Evolutionary conservation across 1,140 invertebrate genomes (phyloP), one percentile per base, ranked within the genome.

Genomic region (Bombus breviceps): DNA sequence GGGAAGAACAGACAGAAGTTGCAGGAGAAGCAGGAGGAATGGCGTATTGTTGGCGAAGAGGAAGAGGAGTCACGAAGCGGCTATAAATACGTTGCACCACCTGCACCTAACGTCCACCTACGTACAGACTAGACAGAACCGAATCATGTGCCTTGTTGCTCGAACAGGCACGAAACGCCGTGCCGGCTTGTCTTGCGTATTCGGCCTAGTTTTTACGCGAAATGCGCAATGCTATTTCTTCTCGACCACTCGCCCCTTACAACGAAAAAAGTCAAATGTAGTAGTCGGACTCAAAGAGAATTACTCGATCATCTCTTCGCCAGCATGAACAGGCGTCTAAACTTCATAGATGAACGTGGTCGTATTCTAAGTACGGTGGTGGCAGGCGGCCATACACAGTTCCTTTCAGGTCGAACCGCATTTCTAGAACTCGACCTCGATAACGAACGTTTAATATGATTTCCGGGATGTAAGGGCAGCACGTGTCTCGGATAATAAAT

Each of bases 41-140:
- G 28, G 74, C 86, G 81, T 88, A 87, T 92, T 91, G 92, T 93
- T 89, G 88, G 92, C 91, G 83, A 94, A 92, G 92, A 94, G 93
- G 90, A 94, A 94, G 93, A 93, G 93, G 91, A 95, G 94, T 95
- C 94, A 95, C 94, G 94, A 89, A 91, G 90, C 84, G 92, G 93
- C 94, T 94, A 95, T 95, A 95, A 95, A 95, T 95, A 95, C 92
- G 90, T 79, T 83, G 93, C 94, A 86, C 94, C 94, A 95, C 92
- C 93, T 95, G 94, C 94, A 93, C 83, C 92, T 94, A 95, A 95
- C 94, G 94, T 94, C 93, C 94, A 93, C 87, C 91, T 79, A 85
- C 89, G 75, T 86, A 83, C 39, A 69, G 85, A 75, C 80, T 91
- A 92, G 92, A 92, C 92, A 91, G 86, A 91, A 90, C 89, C 83